Percentiles rank a stretch among this genome's conserved stretches.
Evolutionary conservation across 2,888 invertebrate genomes (phyloP).

Genomic region (Bruchidius siliquastri): DNA sequence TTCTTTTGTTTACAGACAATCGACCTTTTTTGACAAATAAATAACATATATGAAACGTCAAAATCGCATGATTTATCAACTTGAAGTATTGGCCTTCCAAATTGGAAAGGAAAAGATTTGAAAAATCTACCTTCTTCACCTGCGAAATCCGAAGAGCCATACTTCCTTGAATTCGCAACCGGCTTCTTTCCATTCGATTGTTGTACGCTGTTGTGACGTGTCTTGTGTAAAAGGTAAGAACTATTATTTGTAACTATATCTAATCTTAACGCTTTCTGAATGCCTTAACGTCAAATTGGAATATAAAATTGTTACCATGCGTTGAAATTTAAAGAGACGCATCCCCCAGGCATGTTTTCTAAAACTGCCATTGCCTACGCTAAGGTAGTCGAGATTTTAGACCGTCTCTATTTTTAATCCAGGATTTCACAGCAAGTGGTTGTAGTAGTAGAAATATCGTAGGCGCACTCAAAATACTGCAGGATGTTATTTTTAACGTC

Average conservation of each 20-base stretch:
- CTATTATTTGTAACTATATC: conserved; percentile 14
- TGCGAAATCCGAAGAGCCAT: conserved; percentile 27
- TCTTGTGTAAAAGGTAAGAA: conserved; percentile 43
- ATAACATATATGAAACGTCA: conserved; percentile 20
- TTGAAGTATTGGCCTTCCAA: conserved; percentile 10
- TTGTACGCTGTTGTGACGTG: conserved; percentile 44
- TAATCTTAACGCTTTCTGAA: not conserved
- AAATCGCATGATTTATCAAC: conserved; percentile 12
- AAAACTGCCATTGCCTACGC: not conserved
- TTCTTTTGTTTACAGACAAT: conserved; percentile 24
- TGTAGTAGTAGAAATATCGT: not conserved
- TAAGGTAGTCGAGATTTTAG: not conserved
- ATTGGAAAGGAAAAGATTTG: conserved; percentile 28
- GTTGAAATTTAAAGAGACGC: not conserved
- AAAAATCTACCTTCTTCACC: conserved; percentile 33
- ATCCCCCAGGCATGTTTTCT: not conserved
- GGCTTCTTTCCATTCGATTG: conserved; percentile 45
- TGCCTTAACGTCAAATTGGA: not conserved
- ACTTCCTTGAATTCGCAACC: conserved; percentile 39
- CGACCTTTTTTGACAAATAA: conserved; percentile 20
- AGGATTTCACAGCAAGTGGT: not conserved
- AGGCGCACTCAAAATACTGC: not conserved
- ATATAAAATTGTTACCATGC: not conserved
- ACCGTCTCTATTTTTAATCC: not conserved
- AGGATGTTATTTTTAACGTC: not conserved